A percentile compares a stretch with the other conserved stretches of the same genome.
phyloP scores from a whole-genome alignment of 2,888 invertebrate species.

The Nowickia ferox region DNA sequence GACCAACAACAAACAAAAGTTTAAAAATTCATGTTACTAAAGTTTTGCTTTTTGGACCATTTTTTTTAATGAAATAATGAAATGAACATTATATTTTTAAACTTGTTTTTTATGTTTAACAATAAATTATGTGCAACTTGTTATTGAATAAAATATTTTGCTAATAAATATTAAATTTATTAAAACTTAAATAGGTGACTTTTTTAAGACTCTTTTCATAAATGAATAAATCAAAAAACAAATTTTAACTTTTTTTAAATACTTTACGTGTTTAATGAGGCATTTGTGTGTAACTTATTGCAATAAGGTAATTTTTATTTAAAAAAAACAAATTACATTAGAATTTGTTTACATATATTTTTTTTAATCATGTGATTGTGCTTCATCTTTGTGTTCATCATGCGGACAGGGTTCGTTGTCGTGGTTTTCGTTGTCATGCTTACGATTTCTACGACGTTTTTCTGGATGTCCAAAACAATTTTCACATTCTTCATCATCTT shows the following conservation, averaged over 20 bases:
- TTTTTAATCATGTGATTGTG: constrained; percentile 18
- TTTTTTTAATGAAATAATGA: no score
- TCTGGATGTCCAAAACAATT: constrained; percentile 93
- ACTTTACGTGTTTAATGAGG: background rate
- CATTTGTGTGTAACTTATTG: background rate
- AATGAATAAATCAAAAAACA: background rate
- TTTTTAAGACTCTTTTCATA: no score
- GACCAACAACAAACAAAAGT: background rate
- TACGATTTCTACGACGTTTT: constrained; percentile 83
- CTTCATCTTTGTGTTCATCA: constrained; percentile 43
- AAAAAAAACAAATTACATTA: constrained; percentile 3
- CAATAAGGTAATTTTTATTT: constrained; percentile 5
- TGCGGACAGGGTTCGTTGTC: constrained; percentile 48
- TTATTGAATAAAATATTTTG: constrained; percentile 56
- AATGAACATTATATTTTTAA: constrained; percentile 22
- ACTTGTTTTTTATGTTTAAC: constrained; percentile 29
- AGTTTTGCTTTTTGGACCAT: background rate
- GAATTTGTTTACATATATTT: background rate
- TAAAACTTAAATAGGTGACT: background rate
- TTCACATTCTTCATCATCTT: constrained; percentile 92
- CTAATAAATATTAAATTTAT: constrained; percentile 47
- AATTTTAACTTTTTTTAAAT: background rate
- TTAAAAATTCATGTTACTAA: constrained; percentile 23
- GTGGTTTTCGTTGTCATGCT: constrained; percentile 44
- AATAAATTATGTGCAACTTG: constrained; percentile 39